Evolutionary conservation across 2,888 invertebrate species (phyloP).

Genomic region (Caenorhabditis sp.): DNA sequence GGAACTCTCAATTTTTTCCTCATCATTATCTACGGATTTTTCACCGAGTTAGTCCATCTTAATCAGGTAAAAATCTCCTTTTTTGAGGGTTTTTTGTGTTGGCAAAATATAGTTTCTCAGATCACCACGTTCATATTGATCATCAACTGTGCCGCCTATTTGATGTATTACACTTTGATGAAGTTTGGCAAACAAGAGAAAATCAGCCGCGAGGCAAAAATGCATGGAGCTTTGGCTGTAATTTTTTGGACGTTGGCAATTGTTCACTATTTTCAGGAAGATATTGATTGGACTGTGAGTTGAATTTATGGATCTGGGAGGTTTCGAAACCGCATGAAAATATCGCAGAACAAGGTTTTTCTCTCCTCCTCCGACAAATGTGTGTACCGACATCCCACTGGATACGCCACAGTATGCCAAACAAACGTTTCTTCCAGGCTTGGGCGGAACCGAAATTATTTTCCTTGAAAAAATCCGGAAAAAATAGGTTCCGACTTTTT

Average conservation of each 20-base stretch:
- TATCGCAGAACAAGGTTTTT: no score
- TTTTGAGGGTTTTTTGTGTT: no score
- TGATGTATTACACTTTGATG: conserved; percentile 20
- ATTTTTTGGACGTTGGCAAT: conserved; percentile 12
- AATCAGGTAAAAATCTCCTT: conserved; percentile 11
- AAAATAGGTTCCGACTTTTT: no score
- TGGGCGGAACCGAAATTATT: no score
- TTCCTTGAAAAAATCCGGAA: no score
- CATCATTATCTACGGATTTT: not conserved
- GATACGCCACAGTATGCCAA: no score
- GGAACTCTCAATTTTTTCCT: not conserved
- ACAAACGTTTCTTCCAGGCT: no score
- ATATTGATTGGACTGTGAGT: conserved; percentile 36
- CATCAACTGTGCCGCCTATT: conserved; percentile 17
- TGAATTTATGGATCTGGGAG: conserved; percentile 2
- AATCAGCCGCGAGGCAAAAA: not conserved
- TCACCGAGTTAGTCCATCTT: conserved; percentile 5
- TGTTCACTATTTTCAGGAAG: conserved; percentile 21
- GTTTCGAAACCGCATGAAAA: no score
- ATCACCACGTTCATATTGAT: conserved; percentile 23
- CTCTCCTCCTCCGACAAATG: no score
- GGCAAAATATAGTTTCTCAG: no score
- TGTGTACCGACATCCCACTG: no score
- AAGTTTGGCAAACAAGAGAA: conserved; percentile 4
- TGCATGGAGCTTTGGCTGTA: conserved; percentile 8